Percentiles rank a stretch among this genome's conserved stretches.
Evolutionary conservation across 1,140 invertebrate species (phyloP).

Genomic region (Contarinia nasturtii): DNA sequence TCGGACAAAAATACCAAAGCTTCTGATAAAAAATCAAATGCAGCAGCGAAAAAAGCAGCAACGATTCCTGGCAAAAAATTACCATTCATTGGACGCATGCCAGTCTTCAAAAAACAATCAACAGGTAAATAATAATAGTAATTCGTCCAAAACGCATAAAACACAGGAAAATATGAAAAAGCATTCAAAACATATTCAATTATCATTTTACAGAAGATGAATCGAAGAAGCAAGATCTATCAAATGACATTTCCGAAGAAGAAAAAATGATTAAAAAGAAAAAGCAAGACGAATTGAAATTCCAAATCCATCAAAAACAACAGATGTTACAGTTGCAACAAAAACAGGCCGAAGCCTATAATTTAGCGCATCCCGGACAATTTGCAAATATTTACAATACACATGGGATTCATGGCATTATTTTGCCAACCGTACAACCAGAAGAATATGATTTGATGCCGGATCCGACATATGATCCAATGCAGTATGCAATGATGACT

Average conservation of each 20-base stretch:
- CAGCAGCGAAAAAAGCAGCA: neutral
- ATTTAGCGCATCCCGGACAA: too few species aligned
- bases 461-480: too few species aligned
- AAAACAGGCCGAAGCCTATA: conserved; percentile 17
- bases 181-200: neutral
- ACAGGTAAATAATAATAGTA: neutral
- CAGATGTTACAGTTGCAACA: conserved; percentile 7
- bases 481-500: conserved; percentile 20
- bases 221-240: conserved; percentile 1
- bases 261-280: conserved; percentile 4
- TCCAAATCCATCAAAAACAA: neutral
- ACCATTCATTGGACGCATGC: conserved; percentile 48
- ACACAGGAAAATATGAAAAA: too few species aligned
- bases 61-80: conserved; percentile 28
- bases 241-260: conserved; percentile 9
- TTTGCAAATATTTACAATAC: too few species aligned
- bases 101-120: conserved; percentile 40
- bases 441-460: conserved; percentile 20
- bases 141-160: too few species aligned
- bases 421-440: too few species aligned
- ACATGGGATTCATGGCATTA: too few species aligned
- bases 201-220: conserved; percentile 21
- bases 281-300: neutral
- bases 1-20: neutral
- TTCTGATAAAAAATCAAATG: too few species aligned